Evolutionary conservation across 2,797 vertebrate genomes (phyloP), one percentile per base, ranked within the genome.

Genomic region (Eleutherodactylus coqui): DNA sequence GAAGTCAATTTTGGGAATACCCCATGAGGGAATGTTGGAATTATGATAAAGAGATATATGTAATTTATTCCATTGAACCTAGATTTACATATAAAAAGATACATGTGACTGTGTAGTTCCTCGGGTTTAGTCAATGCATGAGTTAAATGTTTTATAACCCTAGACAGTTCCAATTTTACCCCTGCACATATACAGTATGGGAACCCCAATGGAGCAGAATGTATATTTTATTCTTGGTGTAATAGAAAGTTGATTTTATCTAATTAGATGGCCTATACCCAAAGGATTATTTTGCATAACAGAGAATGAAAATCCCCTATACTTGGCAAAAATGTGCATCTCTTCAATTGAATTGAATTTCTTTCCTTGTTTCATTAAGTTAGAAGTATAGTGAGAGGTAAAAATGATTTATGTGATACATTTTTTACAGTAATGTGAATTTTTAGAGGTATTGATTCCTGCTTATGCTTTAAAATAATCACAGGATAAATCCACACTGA

Each of bases 381-480:
- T 80, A 87, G 58, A 85, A 84, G 86, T 80, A 79, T 73, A 87
- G 82, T 76, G 70, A 85, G 79, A 72, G 69, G 69, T 84, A 51
- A 76, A 80, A 84, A 81, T 84, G 77, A 87, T 87, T 84, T 85
- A 87, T 84, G 82, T 64, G 82, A 76, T 85, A 47, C 82, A 84
- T 76, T 87, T 87, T 87, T 84, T 85, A 84, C 78, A 76, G 77
- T 84, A 81, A 84, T 87, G 86, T 81, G 70, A 81, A 69, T 84
- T 84, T 87, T 84, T 87, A 81, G 45, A 85, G 69, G 69, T 87
- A 84, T 84, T 84, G 82, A 84, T 87, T 87, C 67, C 76, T 32
- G 82, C 86, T 87, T 87, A 84, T 84, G 86, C 82, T 84, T 87
- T 80, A 78, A 84, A 87, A 84, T 87, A 87, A 84, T 84, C 82